A percentile compares a stretch with the other conserved stretches of the same genome.
Conservation (phyloP, 2,797 vertebrate species). For the Argya squamiceps region DNA sequence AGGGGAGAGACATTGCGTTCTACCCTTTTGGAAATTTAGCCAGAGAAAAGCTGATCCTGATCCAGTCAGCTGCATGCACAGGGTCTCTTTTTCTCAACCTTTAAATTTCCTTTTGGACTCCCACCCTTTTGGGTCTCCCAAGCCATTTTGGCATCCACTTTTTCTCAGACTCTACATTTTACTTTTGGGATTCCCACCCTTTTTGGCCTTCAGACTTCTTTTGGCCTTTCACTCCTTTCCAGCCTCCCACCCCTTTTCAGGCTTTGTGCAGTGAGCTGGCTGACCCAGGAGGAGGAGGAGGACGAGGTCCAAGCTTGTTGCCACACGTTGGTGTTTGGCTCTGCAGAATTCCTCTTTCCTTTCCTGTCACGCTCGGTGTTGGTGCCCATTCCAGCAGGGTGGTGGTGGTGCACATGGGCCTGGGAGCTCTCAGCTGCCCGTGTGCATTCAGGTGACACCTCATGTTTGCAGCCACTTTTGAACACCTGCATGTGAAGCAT, state of each 20-base stretch:
- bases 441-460: background rate
- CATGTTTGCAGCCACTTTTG: background rate
- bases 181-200: background rate
- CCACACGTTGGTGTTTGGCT: background rate
- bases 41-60: background rate
- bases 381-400: rapidly evolving
- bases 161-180: background rate
- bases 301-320: background rate
- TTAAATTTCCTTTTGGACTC: background rate
- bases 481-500: background rate
- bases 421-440: background rate
- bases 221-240: background rate
- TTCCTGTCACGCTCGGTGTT: rapidly evolving
- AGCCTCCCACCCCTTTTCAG: background rate
- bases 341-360: background rate
- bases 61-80: background rate
- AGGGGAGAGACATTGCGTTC: background rate
- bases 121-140: background rate
- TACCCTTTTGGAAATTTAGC: background rate
- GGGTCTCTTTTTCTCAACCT: background rate
- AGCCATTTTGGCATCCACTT: background rate
- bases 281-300: background rate
- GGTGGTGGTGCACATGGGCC: rapidly evolving
- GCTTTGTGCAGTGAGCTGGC: background rate
- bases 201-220: background rate